Evolutionary conservation across 2,888 invertebrate species (phyloP).

Genomic region (Agriopis leucophaearia): DNA sequence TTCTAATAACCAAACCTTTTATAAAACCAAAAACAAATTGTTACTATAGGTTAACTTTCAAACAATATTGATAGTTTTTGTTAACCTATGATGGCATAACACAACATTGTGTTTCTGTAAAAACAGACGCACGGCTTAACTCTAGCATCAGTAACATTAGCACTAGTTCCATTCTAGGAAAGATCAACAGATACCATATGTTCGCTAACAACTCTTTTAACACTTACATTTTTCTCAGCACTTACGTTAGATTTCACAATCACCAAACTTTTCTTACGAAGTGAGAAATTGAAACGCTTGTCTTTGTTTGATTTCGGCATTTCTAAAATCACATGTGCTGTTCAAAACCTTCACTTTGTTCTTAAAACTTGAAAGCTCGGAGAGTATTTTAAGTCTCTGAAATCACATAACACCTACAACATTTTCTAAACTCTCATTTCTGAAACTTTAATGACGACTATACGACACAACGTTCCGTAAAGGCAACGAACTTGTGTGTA

Average conservation of each 20-base stretch:
- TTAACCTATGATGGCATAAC: background rate
- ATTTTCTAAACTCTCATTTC: background rate
- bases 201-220: conserved; percentile 24
- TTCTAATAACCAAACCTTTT: background rate
- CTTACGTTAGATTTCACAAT: conserved; percentile 44
- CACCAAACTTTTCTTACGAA: conserved; percentile 37
- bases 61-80: background rate
- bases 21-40: background rate
- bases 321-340: conserved; percentile 28
- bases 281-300: conserved; percentile 37
- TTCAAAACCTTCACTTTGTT: conserved; percentile 22
- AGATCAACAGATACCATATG: conserved; percentile 25
- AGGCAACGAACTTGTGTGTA: conserved; percentile 4
- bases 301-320: conserved; percentile 44
- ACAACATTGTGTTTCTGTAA: conserved; percentile 19
- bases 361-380: background rate
- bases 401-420: background rate
- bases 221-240: conserved; percentile 28
- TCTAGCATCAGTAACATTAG: conserved; percentile 6
- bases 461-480: background rate
- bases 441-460: background rate
- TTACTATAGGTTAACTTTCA: background rate
- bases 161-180: conserved; percentile 15
- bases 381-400: background rate
- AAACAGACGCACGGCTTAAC: conserved; percentile 20